A percentile compares a stretch with the other conserved stretches of the same genome.
Conservation (phyloP, 2,888 invertebrate species). For the Fabriciana adippe region DNA sequence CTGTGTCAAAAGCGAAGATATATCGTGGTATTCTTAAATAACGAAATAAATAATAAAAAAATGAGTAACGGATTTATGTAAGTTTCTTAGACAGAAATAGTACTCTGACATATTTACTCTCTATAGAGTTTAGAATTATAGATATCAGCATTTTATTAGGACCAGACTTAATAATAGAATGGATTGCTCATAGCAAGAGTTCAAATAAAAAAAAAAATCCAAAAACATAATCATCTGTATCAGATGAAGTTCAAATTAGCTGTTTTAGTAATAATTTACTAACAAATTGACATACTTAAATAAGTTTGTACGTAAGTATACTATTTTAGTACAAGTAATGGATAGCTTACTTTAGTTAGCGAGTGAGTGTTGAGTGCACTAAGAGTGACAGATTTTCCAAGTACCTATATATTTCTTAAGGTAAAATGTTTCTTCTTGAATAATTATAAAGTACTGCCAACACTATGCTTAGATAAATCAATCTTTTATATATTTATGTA, state of each 20-base stretch:
- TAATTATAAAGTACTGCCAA: conserved; percentile 9
- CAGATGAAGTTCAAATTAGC: conserved; percentile 79
- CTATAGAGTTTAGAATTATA: conserved; percentile 14
- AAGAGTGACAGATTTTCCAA: conserved; percentile 30
- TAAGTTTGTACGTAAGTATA: conserved; percentile 72
- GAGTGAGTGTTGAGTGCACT: conserved; percentile 63
- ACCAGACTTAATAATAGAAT: conserved; percentile 46
- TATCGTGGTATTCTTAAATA: conserved; percentile 1
- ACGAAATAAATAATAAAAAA: conserved; percentile 6
- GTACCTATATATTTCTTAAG: conserved; percentile 28
- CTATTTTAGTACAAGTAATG: conserved; percentile 81
- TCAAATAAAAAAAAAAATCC: conserved; percentile 61
- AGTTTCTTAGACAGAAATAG: conserved; percentile 8
- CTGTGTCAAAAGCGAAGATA: conserved; percentile 2
- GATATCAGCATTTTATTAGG: conserved; percentile 33
- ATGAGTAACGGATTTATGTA: conserved; percentile 7
- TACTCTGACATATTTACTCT: conserved; percentile 19
- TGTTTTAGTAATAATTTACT: conserved; percentile 67
- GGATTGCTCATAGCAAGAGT: conserved; percentile 69
- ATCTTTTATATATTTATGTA: conserved; percentile 1
- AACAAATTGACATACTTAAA: conserved; percentile 65
- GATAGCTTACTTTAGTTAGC: conserved; percentile 44
- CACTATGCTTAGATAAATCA: conserved; percentile 2
- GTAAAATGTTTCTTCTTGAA: conserved; percentile 11
- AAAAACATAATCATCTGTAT: conserved; percentile 74